Evolutionary conservation across 2,888 invertebrate species (phyloP).

Genomic region (Sylvicola cinctus): DNA sequence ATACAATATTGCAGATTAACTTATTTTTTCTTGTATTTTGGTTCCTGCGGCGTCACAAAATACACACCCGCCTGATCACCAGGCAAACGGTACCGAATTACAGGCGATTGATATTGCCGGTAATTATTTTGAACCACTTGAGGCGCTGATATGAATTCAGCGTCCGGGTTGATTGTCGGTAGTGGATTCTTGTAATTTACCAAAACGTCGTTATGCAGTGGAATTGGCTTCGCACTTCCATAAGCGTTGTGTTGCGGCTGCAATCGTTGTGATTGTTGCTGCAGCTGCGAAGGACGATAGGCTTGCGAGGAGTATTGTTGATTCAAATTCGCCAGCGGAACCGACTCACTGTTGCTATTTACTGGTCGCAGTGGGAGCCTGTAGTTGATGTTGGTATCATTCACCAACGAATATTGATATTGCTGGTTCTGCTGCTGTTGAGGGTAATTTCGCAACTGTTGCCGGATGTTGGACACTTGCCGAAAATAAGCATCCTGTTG

Average conservation of each 20-base stretch:
- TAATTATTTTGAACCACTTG: constrained; percentile 5
- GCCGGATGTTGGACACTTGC: constrained; percentile 11
- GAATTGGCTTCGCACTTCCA: constrained; percentile 17
- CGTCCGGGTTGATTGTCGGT: constrained; percentile 45
- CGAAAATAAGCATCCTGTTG: constrained; percentile 10
- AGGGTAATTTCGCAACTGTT: constrained; percentile 11
- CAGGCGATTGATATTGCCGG: constrained; percentile 11
- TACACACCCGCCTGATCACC: constrained; percentile 6
- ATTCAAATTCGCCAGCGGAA: constrained; percentile 9
- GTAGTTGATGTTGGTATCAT: constrained; percentile 48
- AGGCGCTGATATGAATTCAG: constrained; percentile 29
- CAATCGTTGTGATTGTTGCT: constrained; percentile 32
- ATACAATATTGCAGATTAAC: too few species aligned
- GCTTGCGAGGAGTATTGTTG: constrained; percentile 19
- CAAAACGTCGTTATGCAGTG: constrained; percentile 42
- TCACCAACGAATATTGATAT: constrained; percentile 27
- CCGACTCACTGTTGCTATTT: constrained; percentile 26
- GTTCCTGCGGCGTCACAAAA: constrained; percentile 6
- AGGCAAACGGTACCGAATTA: constrained; percentile 6
- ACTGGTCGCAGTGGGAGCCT: constrained; percentile 27
- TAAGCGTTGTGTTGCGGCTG: constrained; percentile 25
- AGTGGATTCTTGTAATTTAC: constrained; percentile 48
- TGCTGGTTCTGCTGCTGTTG: constrained; percentile 26
- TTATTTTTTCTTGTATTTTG: constrained; percentile 4
- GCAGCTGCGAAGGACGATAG: constrained; percentile 22